Evolutionary conservation across 2,113 vertebrate species (phyloP), one percentile per base, ranked within the genome.

Genomic region (Lichenostomus cassidix): DNA sequence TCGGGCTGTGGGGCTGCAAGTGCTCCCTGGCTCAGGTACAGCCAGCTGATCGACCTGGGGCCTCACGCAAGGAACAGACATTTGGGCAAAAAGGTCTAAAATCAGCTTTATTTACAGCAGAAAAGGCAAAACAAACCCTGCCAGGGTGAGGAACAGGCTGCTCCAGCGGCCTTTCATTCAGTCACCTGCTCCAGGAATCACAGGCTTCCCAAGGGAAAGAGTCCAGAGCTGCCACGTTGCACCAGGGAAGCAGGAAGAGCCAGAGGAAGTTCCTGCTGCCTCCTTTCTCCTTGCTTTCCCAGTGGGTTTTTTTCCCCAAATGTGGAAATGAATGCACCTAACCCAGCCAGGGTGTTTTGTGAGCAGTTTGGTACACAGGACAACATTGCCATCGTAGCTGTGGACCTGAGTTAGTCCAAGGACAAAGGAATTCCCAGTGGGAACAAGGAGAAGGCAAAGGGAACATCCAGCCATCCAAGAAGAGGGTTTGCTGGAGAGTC

Each of bases 21-120:
- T 16, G 46, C 49, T 19, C 25, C 19, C 7, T 28, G 31, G 41
- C 10, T 25, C 33, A 19, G 10, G 27, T 4, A 49, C 23, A 42
- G 7, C 23, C 1, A 56, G 20, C 16, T 4, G 31, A 58, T 25
- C 1, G 2, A 33, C 37, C 35, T 10, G 16, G 37, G 6, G 15
- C 35, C 42, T 53, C 2, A 2, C 35, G 25, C 11, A 22, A n/a
- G 13, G 20, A 41, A 59, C 62, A 67, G 42, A 23, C n/a, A 24
- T 6, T 8, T 5, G 9, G 42, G 31, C 42, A 78, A 69, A 67
- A 63, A 52, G 15, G 44, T 46, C 42, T 39, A 76, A 89, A 59
- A 47, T 15, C 62, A 37, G 46, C 42, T 95, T 94, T 94, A 96
- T 95, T 95, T 87, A 78, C 69, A 94, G n/a, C 52, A 86, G 78